Evolutionary conservation across 2,888 invertebrate species (phyloP).

Genomic region (Diarsia dahlii): DNA sequence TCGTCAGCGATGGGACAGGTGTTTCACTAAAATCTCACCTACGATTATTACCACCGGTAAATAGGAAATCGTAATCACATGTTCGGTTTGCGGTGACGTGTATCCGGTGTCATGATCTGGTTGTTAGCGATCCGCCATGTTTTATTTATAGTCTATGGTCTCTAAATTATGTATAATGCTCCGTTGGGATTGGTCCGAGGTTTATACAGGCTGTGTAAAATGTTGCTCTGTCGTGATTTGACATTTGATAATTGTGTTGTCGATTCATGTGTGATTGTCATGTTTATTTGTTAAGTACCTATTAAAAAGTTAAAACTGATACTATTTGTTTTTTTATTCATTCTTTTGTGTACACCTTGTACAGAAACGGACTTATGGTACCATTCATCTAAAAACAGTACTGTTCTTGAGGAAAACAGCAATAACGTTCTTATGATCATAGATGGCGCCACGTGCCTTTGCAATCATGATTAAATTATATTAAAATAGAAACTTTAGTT

Average conservation of each 20-base stretch:
- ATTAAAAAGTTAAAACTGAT: not conserved
- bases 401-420: too few relatives aligned
- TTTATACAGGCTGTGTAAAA: constrained; percentile 35
- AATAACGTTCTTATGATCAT: too few relatives aligned
- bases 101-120: constrained; percentile 48
- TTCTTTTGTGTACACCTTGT: not conserved
- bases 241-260: constrained; percentile 14
- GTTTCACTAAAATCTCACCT: not conserved
- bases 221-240: constrained; percentile 33
- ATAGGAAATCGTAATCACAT: constrained; percentile 56
- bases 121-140: constrained; percentile 54
- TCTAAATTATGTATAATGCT: constrained; percentile 57
- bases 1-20: not conserved
- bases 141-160: constrained; percentile 56
- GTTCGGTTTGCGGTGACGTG: constrained; percentile 54
- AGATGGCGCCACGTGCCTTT: too few relatives aligned
- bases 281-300: not conserved
- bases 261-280: not conserved
- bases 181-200: constrained; percentile 32
- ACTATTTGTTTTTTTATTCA: not conserved
- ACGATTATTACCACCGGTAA: constrained; percentile 20
- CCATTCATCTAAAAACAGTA: too few relatives aligned
- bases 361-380: too few relatives aligned
- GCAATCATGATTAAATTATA: too few relatives aligned
- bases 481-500: too few relatives aligned